A percentile compares a stretch with the other conserved stretches of the same genome.
phyloP scores from a whole-genome alignment of 2,888 invertebrate genomes.

The Thymelicus lineola region DNA sequence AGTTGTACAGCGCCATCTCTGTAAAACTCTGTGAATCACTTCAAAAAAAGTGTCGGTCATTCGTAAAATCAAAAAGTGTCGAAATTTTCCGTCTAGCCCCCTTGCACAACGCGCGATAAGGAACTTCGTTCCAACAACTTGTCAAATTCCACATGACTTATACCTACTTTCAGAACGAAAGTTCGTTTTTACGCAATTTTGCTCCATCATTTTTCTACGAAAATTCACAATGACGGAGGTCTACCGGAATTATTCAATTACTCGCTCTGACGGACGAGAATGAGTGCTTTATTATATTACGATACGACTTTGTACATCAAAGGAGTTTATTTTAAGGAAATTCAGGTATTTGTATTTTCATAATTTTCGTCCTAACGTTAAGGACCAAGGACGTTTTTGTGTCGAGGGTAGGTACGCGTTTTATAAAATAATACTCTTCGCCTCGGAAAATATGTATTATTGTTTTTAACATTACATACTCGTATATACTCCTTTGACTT shows the following conservation, averaged over 20 bases:
- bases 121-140: too few relatives aligned
- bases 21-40: too few relatives aligned
- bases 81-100: too few relatives aligned
- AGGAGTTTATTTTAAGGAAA: slow-evolving; percentile 4
- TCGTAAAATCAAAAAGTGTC: too few relatives aligned
- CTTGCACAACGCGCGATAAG: too few relatives aligned
- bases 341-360: not conserved
- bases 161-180: not conserved
- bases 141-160: not conserved
- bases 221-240: slow-evolving; percentile 16
- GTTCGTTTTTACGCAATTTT: not conserved
- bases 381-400: not conserved
- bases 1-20: too few relatives aligned
- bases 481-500: too few relatives aligned
- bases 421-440: too few relatives aligned
- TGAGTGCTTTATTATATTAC: slow-evolving; percentile 21
- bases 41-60: too few relatives aligned
- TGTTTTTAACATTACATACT: too few relatives aligned
- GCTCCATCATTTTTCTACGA: slow-evolving; percentile 5
- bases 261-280: slow-evolving; percentile 17
- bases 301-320: slow-evolving; percentile 2
- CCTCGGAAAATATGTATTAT: too few relatives aligned
- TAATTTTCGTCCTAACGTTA: not conserved
- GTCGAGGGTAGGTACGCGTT: too few relatives aligned
- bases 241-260: slow-evolving; percentile 20